phyloP scores from a whole-genome alignment of 2,888 invertebrate genomes.

The Ormia ochracea region DNA sequence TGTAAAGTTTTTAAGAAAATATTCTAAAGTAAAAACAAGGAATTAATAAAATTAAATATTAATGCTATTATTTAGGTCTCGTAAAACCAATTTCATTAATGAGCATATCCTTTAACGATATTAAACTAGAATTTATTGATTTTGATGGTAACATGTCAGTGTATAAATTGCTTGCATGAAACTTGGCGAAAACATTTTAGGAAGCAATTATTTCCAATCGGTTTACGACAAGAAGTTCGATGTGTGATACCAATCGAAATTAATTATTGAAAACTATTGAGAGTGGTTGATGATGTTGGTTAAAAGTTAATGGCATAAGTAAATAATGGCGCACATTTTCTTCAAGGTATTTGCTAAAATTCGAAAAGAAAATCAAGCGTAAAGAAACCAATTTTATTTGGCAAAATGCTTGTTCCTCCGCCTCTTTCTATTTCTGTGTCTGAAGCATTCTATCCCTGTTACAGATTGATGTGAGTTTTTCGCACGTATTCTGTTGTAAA shows the following conservation, averaged over 20 bases:
- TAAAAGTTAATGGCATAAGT: conserved; percentile 12
- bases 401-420: background rate
- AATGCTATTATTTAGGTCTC: too few relatives aligned
- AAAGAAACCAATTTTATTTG: conserved; percentile 2
- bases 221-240: background rate
- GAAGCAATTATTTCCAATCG: background rate
- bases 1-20: too few relatives aligned
- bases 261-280: conserved; percentile 64
- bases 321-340: background rate
- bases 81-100: too few relatives aligned
- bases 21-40: too few relatives aligned
- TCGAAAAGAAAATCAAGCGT: conserved; percentile 13
- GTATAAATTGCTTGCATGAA: background rate
- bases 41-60: too few relatives aligned
- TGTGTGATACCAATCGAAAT: conserved; percentile 72
- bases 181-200: background rate
- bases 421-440: background rate
- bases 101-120: too few relatives aligned
- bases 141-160: too few relatives aligned
- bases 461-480: too few relatives aligned
- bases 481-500: too few relatives aligned
- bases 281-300: conserved; percentile 14
- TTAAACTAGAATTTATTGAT: too few relatives aligned
- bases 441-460: too few relatives aligned
- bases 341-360: background rate